Evolutionary conservation across 2,113 vertebrate genomes (phyloP), one percentile per base, ranked within the genome.

Genomic region (Stigmatopora argus): DNA sequence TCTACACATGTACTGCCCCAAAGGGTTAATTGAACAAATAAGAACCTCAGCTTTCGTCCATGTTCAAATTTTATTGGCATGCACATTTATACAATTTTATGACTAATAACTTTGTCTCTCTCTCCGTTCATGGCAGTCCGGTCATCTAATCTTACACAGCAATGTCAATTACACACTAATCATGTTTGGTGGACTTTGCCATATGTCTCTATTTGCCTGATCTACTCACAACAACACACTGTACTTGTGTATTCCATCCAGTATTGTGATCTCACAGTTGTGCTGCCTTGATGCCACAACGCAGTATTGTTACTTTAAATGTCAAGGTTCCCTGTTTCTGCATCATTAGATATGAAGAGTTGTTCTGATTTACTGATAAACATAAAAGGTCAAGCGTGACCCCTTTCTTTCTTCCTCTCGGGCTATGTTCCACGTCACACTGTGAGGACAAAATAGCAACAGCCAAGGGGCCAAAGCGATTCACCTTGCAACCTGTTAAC

Each of bases 301-400:
- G 67, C 68, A 71, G 71, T 82, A 85, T 79, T 78, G 81, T 86
- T 79, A 74, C 74, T 80, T 77, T 70, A 87, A 91, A 91, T 89
- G 88, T 91, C 89, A 89, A 74, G 69, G 81, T 82, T 86, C 85
- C 87, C 85, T 88, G 72, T 83, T 89, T 88, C 86, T 78, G 77
- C 83, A 85, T 89, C 87, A 88, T 88, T 90, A 90, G 84, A 87
- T 87, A 86, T 88, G 86, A 90, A 88, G 77, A 88, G 78, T 86
- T 83, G 83, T 83, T 74, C 77, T 86, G 86, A 86, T 90, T 87
- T 84, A 85, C 83, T 74, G 70, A 78, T 83, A 80, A 88, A 86
- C 78, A 72, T 62, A 81, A 84, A 91, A 90, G 88, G 90, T 91
- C 90, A 90, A 80, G 73, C 76, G 57, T 87, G 85, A 87, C 82